Evolutionary conservation across 2,113 vertebrate species (phyloP).

Genomic region (Mellivora capensis): DNA sequence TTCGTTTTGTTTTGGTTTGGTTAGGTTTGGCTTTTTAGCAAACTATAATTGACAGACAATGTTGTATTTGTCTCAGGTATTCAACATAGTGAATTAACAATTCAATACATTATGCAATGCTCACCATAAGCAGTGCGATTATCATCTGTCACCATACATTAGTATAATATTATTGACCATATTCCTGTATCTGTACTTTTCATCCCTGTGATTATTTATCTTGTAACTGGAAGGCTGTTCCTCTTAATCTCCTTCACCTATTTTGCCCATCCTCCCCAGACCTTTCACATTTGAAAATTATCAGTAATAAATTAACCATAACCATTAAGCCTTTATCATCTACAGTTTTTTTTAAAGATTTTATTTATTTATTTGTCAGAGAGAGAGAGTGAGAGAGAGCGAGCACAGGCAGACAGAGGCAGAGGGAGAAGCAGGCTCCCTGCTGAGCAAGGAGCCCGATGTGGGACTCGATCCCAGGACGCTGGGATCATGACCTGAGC

Average conservation of each 20-base stretch:
- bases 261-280: background rate
- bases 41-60: background rate
- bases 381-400: no score
- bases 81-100: background rate
- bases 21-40: background rate
- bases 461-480: no score
- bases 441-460: no score
- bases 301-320: background rate
- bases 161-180: background rate
- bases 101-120: background rate
- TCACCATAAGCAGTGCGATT: background rate
- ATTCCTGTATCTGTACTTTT: background rate
- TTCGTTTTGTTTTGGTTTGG: background rate
- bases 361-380: no score
- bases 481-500: no score
- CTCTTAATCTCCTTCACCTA: background rate
- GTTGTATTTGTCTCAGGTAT: background rate
- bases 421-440: no score
- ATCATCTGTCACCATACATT: background rate
- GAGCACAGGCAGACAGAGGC: no score
- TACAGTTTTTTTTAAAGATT: no score
- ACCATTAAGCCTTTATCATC: background rate
- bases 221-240: background rate
- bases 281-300: background rate
- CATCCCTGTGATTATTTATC: background rate